phyloP scores from a whole-genome alignment of 2,113 vertebrate species.

The Tyrannus savana region DNA sequence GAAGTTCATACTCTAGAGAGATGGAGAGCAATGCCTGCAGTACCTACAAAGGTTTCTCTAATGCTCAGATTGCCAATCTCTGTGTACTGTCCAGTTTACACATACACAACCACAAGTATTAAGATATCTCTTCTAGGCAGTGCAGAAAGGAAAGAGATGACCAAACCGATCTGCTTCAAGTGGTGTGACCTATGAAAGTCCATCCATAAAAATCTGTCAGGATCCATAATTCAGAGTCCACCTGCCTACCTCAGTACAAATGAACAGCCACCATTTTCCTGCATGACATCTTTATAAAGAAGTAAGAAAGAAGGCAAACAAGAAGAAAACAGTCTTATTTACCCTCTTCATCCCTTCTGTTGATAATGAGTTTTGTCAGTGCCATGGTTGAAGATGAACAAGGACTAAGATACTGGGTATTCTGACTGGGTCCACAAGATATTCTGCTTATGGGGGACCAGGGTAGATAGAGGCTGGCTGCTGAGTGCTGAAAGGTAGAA shows the following conservation, averaged over 20 bases:
- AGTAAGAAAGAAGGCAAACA: neutral
- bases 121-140: neutral
- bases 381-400: neutral
- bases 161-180: neutral
- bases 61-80: neutral
- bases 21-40: neutral
- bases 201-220: neutral
- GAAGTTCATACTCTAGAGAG: neutral
- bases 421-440: neutral
- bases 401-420: neutral
- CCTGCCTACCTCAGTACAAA: neutral
- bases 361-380: neutral
- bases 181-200: neutral
- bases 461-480: neutral
- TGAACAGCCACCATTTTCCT: neutral
- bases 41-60: neutral
- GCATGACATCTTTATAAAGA: neutral
- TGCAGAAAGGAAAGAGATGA: neutral
- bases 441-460: neutral
- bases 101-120: neutral
- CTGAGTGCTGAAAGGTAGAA: neutral
- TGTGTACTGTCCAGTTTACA: neutral
- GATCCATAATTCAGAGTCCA: neutral
- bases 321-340: neutral
- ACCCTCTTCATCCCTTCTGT: neutral